Percentiles rank a stretch among this genome's conserved stretches.
phyloP scores from a whole-genome alignment of 2,797 vertebrate genomes.

The Megalops cyprinoides region DNA sequence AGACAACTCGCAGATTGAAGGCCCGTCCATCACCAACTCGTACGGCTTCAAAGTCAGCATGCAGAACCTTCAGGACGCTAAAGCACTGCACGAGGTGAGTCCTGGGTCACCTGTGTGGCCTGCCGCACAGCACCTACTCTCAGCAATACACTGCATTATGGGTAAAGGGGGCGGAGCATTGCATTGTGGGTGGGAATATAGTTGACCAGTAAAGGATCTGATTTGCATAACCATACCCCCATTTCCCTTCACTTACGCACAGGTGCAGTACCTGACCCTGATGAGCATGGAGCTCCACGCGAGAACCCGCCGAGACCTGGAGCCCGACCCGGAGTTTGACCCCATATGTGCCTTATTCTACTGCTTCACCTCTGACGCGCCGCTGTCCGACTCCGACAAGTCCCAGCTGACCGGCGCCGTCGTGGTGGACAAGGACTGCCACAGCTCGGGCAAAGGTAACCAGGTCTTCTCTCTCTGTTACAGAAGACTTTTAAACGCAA shows the following conservation, averaged over 20 bases:
- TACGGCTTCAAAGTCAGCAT: conserved; percentile 97
- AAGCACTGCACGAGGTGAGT: conserved; percentile 96
- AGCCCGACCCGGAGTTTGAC: conserved; percentile 97
- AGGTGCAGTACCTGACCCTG: conserved; percentile 92
- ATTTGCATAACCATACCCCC: neutral
- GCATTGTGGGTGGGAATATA: neutral
- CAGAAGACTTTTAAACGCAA: neutral
- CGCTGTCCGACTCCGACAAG: conserved; percentile 72
- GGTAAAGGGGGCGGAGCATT: neutral
- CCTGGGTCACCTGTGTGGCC: neutral
- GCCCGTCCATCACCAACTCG: conserved; percentile 91
- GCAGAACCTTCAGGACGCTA: conserved; percentile 96
- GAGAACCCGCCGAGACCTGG: conserved; percentile 89
- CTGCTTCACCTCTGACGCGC: conserved; percentile 86
- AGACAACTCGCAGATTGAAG: conserved; percentile 92
- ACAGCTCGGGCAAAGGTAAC: conserved; percentile 73
- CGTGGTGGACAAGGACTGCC: conserved; percentile 83
- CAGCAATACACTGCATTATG: neutral
- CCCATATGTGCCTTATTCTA: conserved; percentile 98
- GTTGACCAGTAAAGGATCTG: conserved; percentile 1
- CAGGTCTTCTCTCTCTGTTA: neutral
- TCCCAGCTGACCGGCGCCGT: conserved; percentile 85
- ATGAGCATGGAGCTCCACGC: conserved; percentile 96
- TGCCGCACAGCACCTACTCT: neutral
- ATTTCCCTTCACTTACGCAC: conserved; percentile 47